Evolutionary conservation across 2,797 vertebrate species (phyloP), one percentile per base, ranked within the genome.

Genomic region (Dipus sagitta): DNA sequence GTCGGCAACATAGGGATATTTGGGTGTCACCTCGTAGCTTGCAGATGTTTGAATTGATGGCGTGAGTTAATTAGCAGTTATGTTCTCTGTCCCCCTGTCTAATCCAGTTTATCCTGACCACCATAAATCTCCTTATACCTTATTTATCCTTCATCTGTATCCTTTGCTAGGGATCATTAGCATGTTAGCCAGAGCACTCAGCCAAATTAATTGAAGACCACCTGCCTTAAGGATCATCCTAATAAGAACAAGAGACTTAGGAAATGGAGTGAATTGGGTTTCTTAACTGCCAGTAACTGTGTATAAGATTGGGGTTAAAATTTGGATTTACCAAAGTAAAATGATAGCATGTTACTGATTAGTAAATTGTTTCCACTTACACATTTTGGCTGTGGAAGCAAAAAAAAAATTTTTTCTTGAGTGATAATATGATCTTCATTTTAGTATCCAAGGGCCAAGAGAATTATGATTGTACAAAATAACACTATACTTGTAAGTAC

Each of bases 151-250:
- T 24, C 26, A 70, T 70, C 88, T 92, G 84, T 96, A 96, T 88
- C 32, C 38, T 83, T 94, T 97, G 84, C 84, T 95, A 94, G 94
- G 91, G 93, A 96, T 97, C 95, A 96, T 97, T 98, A 96, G 89
- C 98, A 97, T 86, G 94, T 97, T 95, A 97, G 90, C 80, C 67
- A 97, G 84, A 84, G 90, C 70, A 96, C 81, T 96, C 96, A 95
- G 90, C 96, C 90, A 95, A 97, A 96, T 86, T 97, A 97, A 97
- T 92, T 97, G 96, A 98, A 97, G 93, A 89, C 86, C 93, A 96
- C 96, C 83, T 96, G 90, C 89, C 95, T 96, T 95, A 96, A 97
- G 88, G 86, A 95, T 95, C 96, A 96, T 88, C 60, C 75, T 96
- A 97, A 97, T 93, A 96, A 96, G 97, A 97, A 74, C 13, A 82